phyloP scores from a whole-genome alignment of 2,797 vertebrate species.

The Trichosurus vulpecula region DNA sequence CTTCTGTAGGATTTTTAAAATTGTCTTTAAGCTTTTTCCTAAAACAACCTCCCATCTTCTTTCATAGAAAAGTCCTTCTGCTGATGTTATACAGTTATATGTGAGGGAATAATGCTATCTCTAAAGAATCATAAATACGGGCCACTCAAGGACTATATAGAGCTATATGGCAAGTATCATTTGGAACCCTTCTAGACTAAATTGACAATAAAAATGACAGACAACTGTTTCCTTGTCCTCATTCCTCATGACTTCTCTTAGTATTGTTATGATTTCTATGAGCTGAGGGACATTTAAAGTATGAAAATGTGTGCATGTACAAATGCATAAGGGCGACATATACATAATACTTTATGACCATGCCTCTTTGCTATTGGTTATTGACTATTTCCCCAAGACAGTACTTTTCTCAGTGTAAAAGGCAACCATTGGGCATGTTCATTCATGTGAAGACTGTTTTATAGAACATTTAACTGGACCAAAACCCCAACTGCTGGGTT shows the following conservation, averaged over 20 bases:
- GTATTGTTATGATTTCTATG: background rate
- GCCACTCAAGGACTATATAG: background rate
- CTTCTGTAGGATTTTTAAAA: background rate
- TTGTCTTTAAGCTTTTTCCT: background rate
- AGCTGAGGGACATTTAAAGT: background rate
- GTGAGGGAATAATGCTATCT: background rate
- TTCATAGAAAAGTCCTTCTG: background rate
- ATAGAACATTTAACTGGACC: constrained; percentile 68
- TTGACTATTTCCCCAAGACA: constrained; percentile 65
- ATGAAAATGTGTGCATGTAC: background rate
- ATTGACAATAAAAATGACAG: background rate
- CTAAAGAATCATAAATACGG: background rate
- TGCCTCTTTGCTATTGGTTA: constrained; percentile 55
- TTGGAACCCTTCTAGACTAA: background rate
- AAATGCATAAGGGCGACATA: background rate
- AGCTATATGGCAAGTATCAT: background rate
- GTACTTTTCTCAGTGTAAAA: constrained; percentile 55
- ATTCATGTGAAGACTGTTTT: constrained; percentile 78
- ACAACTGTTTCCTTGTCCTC: background rate
- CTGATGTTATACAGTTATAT: background rate
- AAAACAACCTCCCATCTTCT: background rate
- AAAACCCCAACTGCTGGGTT: constrained; percentile 74
- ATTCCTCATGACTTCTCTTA: background rate
- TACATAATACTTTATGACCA: constrained; percentile 31
- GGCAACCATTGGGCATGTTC: constrained; percentile 60